Conservation (phyloP, 2,797 vertebrate species). For the Catharus ustulatus region DNA sequence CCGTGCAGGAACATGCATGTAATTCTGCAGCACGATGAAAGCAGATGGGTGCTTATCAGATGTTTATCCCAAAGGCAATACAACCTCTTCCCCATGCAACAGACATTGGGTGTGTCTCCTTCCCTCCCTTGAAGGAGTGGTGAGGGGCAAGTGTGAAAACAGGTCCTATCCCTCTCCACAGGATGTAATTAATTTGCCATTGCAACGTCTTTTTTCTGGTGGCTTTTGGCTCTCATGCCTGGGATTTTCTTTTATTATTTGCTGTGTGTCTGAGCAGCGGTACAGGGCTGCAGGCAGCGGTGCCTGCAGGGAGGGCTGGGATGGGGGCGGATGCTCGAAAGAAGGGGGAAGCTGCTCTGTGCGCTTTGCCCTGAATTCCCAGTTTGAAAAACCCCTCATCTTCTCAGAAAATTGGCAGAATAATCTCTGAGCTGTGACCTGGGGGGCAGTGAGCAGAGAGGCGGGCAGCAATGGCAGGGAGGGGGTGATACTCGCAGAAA, state of each 20-base stretch:
- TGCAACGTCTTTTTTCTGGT: background rate
- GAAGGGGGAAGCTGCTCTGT: background rate
- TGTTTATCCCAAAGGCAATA: background rate
- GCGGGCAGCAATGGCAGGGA: background rate
- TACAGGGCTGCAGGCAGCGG: background rate
- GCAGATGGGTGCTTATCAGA: background rate
- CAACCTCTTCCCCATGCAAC: background rate
- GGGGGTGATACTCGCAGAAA: conserved; percentile 24
- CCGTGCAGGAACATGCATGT: rapidly evolving
- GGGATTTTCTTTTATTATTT: conserved; percentile 56
- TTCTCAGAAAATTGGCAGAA: conserved; percentile 59
- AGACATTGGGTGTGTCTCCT: background rate
- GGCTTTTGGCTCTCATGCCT: conserved; percentile 20
- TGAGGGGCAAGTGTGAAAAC: background rate
- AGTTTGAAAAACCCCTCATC: conserved; percentile 47
- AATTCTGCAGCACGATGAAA: background rate
- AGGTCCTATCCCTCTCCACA: background rate
- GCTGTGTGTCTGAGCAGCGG: background rate
- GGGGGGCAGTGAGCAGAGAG: background rate
- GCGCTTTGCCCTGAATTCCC: conserved; percentile 24
- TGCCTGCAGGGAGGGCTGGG: conserved; percentile 9
- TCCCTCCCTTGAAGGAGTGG: background rate
- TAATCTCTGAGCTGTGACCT: conserved; percentile 49
- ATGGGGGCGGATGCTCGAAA: background rate
- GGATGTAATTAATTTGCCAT: conserved; percentile 65